Conservation (phyloP, 1,140 invertebrate species). For the Ladona fulva region DNA sequence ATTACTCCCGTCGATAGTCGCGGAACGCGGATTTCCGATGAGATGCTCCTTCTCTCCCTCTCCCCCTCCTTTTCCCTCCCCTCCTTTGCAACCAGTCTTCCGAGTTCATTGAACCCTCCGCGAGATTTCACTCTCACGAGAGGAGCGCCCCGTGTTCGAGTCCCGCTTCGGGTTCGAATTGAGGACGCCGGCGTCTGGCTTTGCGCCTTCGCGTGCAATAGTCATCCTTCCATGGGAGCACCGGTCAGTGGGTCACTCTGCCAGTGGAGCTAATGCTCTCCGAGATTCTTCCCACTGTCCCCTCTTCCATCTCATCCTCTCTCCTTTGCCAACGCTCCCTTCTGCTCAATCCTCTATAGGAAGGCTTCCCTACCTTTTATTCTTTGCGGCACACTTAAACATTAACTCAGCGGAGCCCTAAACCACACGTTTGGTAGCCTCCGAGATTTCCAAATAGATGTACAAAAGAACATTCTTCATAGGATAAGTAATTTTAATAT, state of each 20-base stretch:
- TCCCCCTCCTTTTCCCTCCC: not conserved
- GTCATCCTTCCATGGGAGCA: not conserved
- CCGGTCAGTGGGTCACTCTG: constrained; percentile 1
- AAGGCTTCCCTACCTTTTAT: no score
- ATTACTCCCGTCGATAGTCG: no score
- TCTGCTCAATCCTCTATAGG: no score
- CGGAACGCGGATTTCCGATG: not conserved
- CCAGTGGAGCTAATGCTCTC: not conserved
- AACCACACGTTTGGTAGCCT: no score
- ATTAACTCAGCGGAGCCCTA: no score
- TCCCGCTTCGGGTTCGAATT: not conserved
- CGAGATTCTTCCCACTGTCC: no score
- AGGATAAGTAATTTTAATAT: no score
- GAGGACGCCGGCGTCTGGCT: not conserved
- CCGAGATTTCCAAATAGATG: no score
- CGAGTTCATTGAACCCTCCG: not conserved
- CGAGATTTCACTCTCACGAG: not conserved
- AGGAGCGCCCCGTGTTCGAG: not conserved
- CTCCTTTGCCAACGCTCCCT: no score
- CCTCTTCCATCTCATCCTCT: no score
- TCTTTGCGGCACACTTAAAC: no score
- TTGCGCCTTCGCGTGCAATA: not conserved
- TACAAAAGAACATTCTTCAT: no score
- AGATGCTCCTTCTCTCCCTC: not conserved
- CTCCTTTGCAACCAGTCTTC: not conserved